Base-by-base conservation (phyloP, 2,113 vertebrate species). In the Leiothrix lutea region DNA sequence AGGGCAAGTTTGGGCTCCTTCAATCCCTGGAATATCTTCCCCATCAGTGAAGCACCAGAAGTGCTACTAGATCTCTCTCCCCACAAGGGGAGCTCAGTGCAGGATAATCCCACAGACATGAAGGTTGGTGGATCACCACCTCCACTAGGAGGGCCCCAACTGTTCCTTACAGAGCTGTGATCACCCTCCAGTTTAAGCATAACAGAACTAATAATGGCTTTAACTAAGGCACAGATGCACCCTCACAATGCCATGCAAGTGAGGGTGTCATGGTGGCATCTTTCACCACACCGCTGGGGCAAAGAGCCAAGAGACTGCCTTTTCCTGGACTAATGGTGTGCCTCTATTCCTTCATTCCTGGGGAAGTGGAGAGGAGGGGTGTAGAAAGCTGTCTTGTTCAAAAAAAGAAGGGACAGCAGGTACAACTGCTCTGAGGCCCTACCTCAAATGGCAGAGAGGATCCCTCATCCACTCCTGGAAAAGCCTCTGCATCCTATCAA, bases 321-420 rank as follows among this genome's bases (percentile, higher is more conserved):
- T 72, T 23, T 79, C 21, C 47, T 56, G 26, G 12, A 19, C 10
- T 50, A 11, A 50, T 36, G 20, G 20, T 5, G 5, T 12, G 64
- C 5, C 12, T 70, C 45, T 58, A 28, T 31, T 19, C 45, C 33
- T 56, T 92, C 19, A 20, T 31, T 64, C 3, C 61, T 2, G 1
- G 24, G 9, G 17, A 84, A 78, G n/a, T 15, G 1, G 3, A 86
- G 6, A 15, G 1, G 9, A 67, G 3, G 2, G 0, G 3, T 18
- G 2, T 7, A 51, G 58, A 69, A 92, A 88, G 21, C 14, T 3
- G 0, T 6, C 22, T 78, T 3, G 0, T 3, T 72, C 45, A 47
- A 19, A 24, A 6, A 80, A 54, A 77, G 45, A 36, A 53, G 13
- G 8, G 6, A 23, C 18, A 92, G 33, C 9, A 38, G 25, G 8